Base-by-base conservation (phyloP, 2,797 vertebrate genomes). In the Geotrypetes seraphini region DNA sequence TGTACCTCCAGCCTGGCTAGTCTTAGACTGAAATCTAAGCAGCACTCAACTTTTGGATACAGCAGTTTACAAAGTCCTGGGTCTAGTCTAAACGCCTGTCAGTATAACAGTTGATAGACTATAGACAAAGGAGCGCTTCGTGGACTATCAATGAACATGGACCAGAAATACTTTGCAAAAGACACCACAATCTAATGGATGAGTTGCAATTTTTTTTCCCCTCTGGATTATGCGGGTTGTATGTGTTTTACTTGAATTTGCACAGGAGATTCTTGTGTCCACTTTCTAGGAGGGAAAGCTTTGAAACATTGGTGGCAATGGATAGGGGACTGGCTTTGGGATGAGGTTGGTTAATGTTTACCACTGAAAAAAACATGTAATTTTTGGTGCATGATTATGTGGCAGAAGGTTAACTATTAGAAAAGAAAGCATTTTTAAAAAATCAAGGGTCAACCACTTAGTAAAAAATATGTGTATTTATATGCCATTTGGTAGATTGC, bases 11-110 rank as follows among this genome's bases (percentile, higher is more conserved):
- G 92, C 66, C 74, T 98, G 50, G 91, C 94, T 48, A 89, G 90
- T 25, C 87, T 98, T 47, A 86, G 95, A 86, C 95, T 98, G 48
- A 98, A 97, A 72, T 93, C 94, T 60, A 97, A 99, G 66, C 95
- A 95, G 63, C 95, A 99, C 55, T 91, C 93, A 4, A 84, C 87
- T 11, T 99, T 97, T 53, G 91, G 90, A 68, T 99, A 97, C 78
- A 85, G 91, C 69, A 77, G 89, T 49, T 75, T 97, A 75, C 93
- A 96, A 66, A 91, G 89, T 53, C 90, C 93, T 14, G 88, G 86
- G 3, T 86, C 93, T 5, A 81, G 90, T 42, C 88, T 96, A 51
- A 96, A 96, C 61, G 94, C 95, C 11, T 99, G 95, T 58, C 95
- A 99, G 62, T 99, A 99, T 72, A 97, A 96, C 82, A 97, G 93